Conservation (phyloP, 2,888 invertebrate genomes). For the Smittia sp. region DNA sequence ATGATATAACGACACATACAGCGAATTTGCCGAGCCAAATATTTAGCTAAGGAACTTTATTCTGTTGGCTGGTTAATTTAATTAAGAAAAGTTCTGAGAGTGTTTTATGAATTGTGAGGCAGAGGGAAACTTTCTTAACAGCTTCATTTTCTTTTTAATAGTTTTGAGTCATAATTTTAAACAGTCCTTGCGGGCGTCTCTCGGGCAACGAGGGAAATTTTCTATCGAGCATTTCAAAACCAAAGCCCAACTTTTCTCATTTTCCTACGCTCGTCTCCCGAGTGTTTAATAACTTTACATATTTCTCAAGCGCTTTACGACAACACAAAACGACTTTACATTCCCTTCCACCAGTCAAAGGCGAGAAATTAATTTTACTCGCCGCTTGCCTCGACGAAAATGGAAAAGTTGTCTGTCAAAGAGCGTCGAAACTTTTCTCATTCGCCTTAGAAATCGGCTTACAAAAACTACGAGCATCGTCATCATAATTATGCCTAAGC, state of each 20-base stretch:
- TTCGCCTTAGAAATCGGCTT: too few species aligned
- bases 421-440: too few species aligned
- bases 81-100: background rate
- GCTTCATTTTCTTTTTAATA: slow-evolving; percentile 12
- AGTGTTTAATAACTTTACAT: too few species aligned
- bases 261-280: too few species aligned
- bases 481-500: slow-evolving; percentile 21
- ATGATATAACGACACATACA: background rate
- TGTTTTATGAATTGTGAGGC: background rate
- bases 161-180: slow-evolving; percentile 2
- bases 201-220: background rate
- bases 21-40: background rate
- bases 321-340: too few species aligned
- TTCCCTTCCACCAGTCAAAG: too few species aligned
- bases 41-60: background rate
- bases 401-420: too few species aligned
- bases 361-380: too few species aligned
- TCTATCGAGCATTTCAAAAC: background rate
- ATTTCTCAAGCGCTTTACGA: too few species aligned
- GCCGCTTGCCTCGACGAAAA: too few species aligned
- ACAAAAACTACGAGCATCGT: background rate
- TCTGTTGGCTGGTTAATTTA: background rate
- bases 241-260: too few species aligned
- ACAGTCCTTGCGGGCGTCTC: background rate
- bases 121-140: background rate